Base-by-base conservation (phyloP, 2,113 vertebrate species). In the Lepisosteus oculatus region DNA sequence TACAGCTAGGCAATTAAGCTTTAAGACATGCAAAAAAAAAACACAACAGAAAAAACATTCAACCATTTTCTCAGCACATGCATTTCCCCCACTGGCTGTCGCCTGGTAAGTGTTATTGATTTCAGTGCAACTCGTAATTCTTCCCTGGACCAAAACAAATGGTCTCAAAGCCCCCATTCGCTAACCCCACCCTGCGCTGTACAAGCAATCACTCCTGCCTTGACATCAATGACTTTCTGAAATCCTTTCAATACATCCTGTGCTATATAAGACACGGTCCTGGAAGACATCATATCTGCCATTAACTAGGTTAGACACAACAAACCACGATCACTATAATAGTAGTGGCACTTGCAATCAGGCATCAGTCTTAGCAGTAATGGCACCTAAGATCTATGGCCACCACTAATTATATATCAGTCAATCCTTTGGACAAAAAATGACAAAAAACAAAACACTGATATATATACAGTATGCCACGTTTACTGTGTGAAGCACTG, bases 251-350 rank as follows among this genome's bases (percentile, higher is more conserved):
- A 4, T 59, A 3, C 13, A 4, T n/a, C 47, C 9, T 9, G 9
- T 51, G 47, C 47, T 9, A 9, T 59, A 12, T n/a, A 13, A 51
- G 47, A 51, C 47, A 51, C 8, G 3, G 56, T 8, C 7, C 56
- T 14, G 11, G 56, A n/a, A 59, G 56, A 68, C n/a, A 51, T 41
- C 11, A 68, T 44, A 7, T 17, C 66, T 41, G 47, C 45, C 51
- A 8, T 3, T 68, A 68, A 68, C 15, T 55, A 68, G 66, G 66
- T 55, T 45, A 68, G 51, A 29, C n/a, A 68, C 45, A 68, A 55
- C 47, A 29, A 54, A 51, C 14, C 2, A n/a, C 56, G n/a, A n/a
- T 12, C 7, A n/a, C 56, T 59, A 13, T 59, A n/a, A n/a, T 1
- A 3, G 13, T 4, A 59, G 4, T 14, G 11, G 13, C 11, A 59